These are phyloP conservation scores for Neofelis nebulosa DNA, from an alignment of 2,113 vertebrate species.

Conservation along the genomic window DNA sequence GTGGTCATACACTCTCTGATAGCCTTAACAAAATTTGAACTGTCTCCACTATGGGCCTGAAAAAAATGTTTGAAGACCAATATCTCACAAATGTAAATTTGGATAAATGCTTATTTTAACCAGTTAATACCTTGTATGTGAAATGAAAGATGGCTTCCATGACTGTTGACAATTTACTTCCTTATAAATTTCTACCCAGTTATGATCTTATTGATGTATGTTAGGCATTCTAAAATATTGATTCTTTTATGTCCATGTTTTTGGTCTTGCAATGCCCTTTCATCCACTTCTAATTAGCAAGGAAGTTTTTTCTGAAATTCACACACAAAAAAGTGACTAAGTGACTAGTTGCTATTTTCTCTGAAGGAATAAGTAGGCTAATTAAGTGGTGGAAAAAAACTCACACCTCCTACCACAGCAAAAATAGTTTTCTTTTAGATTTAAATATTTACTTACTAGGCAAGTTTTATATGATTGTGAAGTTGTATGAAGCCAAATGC, in stretches of 20 bases:
- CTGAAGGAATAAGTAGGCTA: not conserved
- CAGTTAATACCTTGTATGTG: not conserved
- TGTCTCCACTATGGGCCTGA: not conserved
- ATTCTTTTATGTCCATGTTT: not conserved
- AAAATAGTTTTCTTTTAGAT: not conserved
- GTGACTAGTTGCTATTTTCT: not conserved
- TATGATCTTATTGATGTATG: not conserved
- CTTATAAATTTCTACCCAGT: not conserved
- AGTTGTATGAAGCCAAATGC: not conserved
- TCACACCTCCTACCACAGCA: rapidly evolving
- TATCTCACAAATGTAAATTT: constrained; percentile 20
- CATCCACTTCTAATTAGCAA: not conserved
- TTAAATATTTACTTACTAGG: constrained; percentile 8
- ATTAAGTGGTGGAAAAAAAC: not conserved
- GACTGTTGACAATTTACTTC: not conserved
- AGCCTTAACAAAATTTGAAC: constrained; percentile 2
- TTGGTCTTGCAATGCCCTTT: not conserved
- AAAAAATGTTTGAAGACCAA: not conserved
- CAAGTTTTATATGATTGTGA: constrained; percentile 4
- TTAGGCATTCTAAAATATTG: not conserved
- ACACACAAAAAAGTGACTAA: not conserved
- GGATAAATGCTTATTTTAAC: not conserved
- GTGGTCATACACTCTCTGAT: not conserved
- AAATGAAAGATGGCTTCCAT: not conserved
- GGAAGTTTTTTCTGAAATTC: not conserved